Base-by-base conservation (phyloP, 2,113 vertebrate species). In the Monopterus albus region DNA sequence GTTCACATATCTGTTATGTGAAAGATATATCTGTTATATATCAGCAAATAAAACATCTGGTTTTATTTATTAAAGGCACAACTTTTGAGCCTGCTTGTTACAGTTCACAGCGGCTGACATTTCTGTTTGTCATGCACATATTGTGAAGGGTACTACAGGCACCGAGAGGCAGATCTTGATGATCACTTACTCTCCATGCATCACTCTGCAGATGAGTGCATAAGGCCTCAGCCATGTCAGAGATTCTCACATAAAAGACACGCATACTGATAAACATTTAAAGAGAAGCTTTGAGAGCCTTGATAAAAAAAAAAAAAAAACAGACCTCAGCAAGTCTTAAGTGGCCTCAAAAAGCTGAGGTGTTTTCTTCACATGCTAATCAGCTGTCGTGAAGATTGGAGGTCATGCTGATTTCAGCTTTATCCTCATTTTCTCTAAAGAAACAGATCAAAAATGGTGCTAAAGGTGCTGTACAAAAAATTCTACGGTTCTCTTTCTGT, bases 331-430 rank as follows among this genome's bases (percentile, higher is more conserved):
- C 65, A 68, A 25, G 78, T 81, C 68, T 65, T 46, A 40, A 79
- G 60, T 51, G 63, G 18, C 36, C 51, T 75, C 38, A 56, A 56
- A 83, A 78, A 66, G 28, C 75, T 31, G 81, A 70, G 62, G 42
- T 82, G 87, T 82, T 89, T 81, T 80, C 76, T 47, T 20, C 29
- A 47, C 61, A 89, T 85, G 81, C 82, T 89, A 87, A 91, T 91
- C 52, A 85, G 73, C 84, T 75, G 84, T 72, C 85, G 76, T 31
- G 25, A 28, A 62, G 55, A 66, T 29, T 39, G 33, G 40, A 49
- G 71, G 81, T 85, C 71, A 52, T 63, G 18, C 38, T 28, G 79
- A 73, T 75, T 77, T 82, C 52, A 75, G 20, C 70, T 68, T 56
- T 51, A 43, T 38, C 56, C 57, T 57, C 38, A 7, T 40, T 28